phyloP scores from a whole-genome alignment of 1,140 invertebrate species.

The Sinonovacula constricta region DNA sequence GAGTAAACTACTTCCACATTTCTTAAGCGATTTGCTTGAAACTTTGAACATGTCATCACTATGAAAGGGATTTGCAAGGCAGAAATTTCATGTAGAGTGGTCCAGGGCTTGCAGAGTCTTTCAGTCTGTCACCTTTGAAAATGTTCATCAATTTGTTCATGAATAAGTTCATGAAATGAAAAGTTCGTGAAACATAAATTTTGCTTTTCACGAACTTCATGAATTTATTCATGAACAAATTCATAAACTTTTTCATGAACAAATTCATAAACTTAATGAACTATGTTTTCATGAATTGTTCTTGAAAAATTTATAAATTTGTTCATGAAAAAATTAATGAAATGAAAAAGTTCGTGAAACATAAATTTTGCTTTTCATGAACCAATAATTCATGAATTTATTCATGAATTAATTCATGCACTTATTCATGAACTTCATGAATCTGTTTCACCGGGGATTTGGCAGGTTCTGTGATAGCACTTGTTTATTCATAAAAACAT shows the following conservation, averaged over 20 bases:
- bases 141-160: conserved; percentile 28
- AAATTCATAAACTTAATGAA: conserved; percentile 32
- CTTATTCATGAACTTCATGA: no score
- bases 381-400: no score
- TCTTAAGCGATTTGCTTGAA: conserved; percentile 36
- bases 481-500: no score
- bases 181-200: conserved; percentile 31
- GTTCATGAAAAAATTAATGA: no score
- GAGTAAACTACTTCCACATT: conserved; percentile 40
- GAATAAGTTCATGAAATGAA: conserved; percentile 34
- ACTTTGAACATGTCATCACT: conserved; percentile 40
- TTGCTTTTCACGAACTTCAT: conserved; percentile 27
- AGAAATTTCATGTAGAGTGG: conserved; percentile 33
- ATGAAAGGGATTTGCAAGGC: conserved; percentile 34
- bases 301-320: no score
- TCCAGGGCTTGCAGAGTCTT: no score
- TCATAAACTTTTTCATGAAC: conserved; percentile 32
- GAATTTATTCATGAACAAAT: conserved; percentile 33
- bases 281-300: no score
- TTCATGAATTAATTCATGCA: no score
- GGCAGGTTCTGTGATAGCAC: no score
- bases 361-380: no score
- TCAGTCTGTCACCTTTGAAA: conserved; percentile 15
- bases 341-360: no score
- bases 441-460: no score